Conservation (phyloP, 2,113 vertebrate genomes). For the Hippolais icterina region DNA sequence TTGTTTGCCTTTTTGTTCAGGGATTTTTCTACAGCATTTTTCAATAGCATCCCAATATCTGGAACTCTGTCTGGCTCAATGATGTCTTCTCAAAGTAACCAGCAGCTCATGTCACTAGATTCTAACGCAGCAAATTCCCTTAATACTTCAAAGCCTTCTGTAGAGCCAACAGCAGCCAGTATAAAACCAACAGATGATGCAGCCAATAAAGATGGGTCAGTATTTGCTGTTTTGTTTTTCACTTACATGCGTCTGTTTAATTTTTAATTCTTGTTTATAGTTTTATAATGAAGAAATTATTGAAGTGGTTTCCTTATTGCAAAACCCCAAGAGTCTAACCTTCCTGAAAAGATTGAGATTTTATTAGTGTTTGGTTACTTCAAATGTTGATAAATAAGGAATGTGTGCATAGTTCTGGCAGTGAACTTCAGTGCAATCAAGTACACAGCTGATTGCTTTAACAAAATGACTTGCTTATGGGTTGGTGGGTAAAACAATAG, state of each 20-base stretch:
- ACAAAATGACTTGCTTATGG: background rate
- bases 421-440: background rate
- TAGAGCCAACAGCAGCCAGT: slow-evolving; percentile 78
- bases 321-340: background rate
- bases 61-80: slow-evolving; percentile 87
- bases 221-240: background rate
- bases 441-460: background rate
- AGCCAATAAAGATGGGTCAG: slow-evolving; percentile 85
- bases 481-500: background rate
- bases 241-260: background rate
- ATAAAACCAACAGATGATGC: slow-evolving; percentile 82
- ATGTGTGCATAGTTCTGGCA: background rate
- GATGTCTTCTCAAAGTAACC: slow-evolving; percentile 87
- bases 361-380: background rate
- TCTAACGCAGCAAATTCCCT: slow-evolving; percentile 83
- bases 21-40: slow-evolving; percentile 97
- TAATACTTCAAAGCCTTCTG: slow-evolving; percentile 77
- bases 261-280: background rate
- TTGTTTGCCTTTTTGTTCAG: slow-evolving; percentile 66
- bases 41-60: slow-evolving; percentile 94
- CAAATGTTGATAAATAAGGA: background rate
- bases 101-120: slow-evolving; percentile 88
- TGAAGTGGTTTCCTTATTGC: background rate
- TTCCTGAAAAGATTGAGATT: background rate
- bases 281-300: background rate